Base-by-base conservation (phyloP, 2,888 invertebrate genomes). In the Enchytraeus crypticus region DNA sequence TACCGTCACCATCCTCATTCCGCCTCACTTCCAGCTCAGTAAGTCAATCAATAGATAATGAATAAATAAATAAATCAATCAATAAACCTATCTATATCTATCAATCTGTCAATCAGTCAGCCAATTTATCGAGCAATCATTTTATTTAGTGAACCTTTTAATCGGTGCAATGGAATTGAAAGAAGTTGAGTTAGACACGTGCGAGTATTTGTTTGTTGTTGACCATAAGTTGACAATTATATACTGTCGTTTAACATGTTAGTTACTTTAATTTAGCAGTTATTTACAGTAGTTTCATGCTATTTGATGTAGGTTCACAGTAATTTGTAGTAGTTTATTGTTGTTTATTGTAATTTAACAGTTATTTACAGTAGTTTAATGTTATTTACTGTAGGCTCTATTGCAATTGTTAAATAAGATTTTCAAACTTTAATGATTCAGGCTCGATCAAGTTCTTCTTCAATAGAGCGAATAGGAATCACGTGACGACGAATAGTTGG, bases 11-110 rank as follows among this genome's bases (percentile, higher is more conserved):
- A 46, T 66, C 32, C 57, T 59, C 53, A 46, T 66, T 3, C 62
- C 64, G 26, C 60, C 63, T 21, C 27, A 51, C 21, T 33, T 62
- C 43, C 46, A 59, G 57, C 61, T 66, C 14, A 49, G 66, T 66
- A 57, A 61, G 63, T 60, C 43, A n/a, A 18, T 1, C n/a, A n/a
- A 21, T 34, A 33, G 21, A 26, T 46, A 57, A 21, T 27, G 46
- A 46, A 21, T 57, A 46, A 29, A 21, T 29, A 5, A 26, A 46
- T 46, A 27, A 54, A n/a, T 54, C 1, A 38, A 21, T 33, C 18
- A 26, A 32, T 8, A 32, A 21, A 26, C 29, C 29, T 11, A 5
- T 51, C 8, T 27, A 8, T 26, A 14, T 51, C 21, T 51, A 51
- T 51, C 5, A 27, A 30, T 26, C 23, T 26, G 3, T 3, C n/a